A percentile compares a stretch with the other conserved stretches of the same genome.
Evolutionary conservation across 2,888 invertebrate genomes (phyloP).

Genomic region (Drosophila paramelanica): DNA sequence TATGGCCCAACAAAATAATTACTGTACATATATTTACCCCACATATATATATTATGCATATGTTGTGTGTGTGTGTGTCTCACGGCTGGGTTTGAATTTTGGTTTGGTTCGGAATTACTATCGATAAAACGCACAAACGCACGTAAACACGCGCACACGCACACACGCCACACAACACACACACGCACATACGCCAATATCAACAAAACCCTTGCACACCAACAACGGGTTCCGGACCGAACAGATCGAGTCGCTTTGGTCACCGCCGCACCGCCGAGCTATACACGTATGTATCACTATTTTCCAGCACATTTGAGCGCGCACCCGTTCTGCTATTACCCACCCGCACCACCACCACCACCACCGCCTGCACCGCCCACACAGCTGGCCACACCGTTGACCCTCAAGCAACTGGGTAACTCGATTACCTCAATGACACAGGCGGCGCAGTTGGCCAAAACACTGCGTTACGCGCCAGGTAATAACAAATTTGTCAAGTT

Average conservation of each 20-base stretch:
- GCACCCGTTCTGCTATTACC: conserved; percentile 86
- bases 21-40: conserved; percentile 62
- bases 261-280: conserved; percentile 87
- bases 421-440: conserved; percentile 83
- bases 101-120: conserved; percentile 58
- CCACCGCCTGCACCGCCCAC: conserved; percentile 78
- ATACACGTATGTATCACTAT: conserved; percentile 88
- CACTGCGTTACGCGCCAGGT: conserved; percentile 85
- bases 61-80: conserved; percentile 52
- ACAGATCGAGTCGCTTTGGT: conserved; percentile 88
- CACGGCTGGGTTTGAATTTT: conserved; percentile 67
- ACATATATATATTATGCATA: conserved; percentile 33
- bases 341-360: conserved; percentile 84
- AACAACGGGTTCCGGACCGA: conserved; percentile 37
- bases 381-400: conserved; percentile 83
- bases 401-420: conserved; percentile 83
- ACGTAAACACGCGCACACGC: conserved; percentile 23
- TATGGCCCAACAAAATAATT: conserved; percentile 55
- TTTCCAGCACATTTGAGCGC: conserved; percentile 86
- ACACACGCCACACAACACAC: conserved; percentile 35
- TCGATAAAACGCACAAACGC: conserved; percentile 46
- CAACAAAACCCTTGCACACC: conserved; percentile 37
- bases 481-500: conserved; percentile 49
- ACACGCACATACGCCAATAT: conserved; percentile 29
- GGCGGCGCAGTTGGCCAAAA: conserved; percentile 85